A percentile compares a stretch with the other conserved stretches of the same genome.
Evolutionary conservation across 37 sponge, comb jelly and placozoan species (phyloP).

Genomic region (Amphimedon queenslandica): DNA sequence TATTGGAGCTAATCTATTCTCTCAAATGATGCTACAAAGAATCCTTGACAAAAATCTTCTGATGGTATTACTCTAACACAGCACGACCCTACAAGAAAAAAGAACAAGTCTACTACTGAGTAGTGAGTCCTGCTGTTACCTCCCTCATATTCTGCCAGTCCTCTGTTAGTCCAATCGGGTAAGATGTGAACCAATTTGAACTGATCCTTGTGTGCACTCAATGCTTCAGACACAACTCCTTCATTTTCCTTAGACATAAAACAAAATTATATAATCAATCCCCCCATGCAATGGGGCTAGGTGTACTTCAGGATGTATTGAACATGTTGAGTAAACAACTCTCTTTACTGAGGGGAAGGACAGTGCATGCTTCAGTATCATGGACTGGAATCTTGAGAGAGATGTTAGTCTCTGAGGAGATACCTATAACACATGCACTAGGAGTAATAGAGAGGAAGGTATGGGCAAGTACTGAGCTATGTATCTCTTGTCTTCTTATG

Average conservation of each 20-base stretch:
- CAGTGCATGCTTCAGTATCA: constrained; percentile 80
- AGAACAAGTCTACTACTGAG: too few species aligned
- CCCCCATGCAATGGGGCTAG: background rate
- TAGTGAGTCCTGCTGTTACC: too few species aligned
- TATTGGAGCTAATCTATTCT: too few species aligned
- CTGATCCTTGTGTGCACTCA: constrained; percentile 12
- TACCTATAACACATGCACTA: background rate
- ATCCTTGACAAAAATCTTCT: constrained; percentile 70
- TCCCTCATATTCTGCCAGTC: constrained; percentile 51
- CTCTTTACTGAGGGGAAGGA: constrained; percentile 77
- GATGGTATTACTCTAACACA: constrained; percentile 61
- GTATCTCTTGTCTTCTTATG: constrained; percentile 43
- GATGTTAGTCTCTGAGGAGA: constrained; percentile 23
- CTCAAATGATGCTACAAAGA: constrained; percentile 87
- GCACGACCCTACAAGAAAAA: constrained; percentile 8
- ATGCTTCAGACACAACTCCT: constrained; percentile 65
- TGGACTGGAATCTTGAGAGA: constrained; percentile 71
- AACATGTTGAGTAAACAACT: constrained; percentile 97
- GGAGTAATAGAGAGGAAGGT: background rate
- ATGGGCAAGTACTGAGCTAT: background rate
- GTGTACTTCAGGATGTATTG: constrained; percentile 79
- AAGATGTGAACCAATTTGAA: constrained; percentile 58
- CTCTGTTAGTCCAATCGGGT: constrained; percentile 79
- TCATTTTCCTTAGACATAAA: constrained; percentile 81
- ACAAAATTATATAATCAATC: background rate